Percentiles rank a stretch among this genome's conserved stretches.
phyloP scores from a whole-genome alignment of 2,797 vertebrate species.

The Falco berigora region DNA sequence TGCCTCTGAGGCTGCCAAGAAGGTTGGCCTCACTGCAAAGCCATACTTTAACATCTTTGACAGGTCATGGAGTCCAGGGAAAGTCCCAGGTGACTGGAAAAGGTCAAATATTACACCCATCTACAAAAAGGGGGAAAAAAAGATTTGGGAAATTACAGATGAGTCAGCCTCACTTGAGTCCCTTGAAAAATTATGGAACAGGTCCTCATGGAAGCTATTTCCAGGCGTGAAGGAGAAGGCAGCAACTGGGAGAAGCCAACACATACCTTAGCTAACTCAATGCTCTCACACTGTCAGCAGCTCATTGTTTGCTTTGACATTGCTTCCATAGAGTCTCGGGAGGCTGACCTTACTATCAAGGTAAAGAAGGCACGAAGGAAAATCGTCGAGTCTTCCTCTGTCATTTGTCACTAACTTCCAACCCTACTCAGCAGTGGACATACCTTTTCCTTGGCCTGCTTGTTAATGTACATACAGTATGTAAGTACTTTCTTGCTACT shows the following conservation, averaged over 20 bases:
- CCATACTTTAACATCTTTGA: neutral
- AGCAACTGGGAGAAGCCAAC: neutral
- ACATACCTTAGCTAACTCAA: neutral
- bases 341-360: neutral
- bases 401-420: neutral
- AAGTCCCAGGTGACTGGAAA: slow-evolving; percentile 19
- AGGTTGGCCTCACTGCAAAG: neutral
- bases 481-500: neutral
- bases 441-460: neutral
- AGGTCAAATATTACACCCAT: neutral
- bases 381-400: neutral
- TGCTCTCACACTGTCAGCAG: neutral
- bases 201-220: neutral
- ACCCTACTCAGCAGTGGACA: neutral
- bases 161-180: slow-evolving; percentile 2
- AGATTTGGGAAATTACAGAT: neutral
- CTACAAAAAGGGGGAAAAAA: neutral
- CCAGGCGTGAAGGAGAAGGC: neutral
- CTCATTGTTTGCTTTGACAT: neutral
- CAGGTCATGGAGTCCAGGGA: neutral
- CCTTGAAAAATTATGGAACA: neutral
- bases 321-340: neutral
- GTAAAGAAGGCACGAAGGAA: neutral
- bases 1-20: neutral
- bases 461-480: neutral